Conservation (phyloP, 1,140 invertebrate species). For the Brachionus angularis region DNA sequence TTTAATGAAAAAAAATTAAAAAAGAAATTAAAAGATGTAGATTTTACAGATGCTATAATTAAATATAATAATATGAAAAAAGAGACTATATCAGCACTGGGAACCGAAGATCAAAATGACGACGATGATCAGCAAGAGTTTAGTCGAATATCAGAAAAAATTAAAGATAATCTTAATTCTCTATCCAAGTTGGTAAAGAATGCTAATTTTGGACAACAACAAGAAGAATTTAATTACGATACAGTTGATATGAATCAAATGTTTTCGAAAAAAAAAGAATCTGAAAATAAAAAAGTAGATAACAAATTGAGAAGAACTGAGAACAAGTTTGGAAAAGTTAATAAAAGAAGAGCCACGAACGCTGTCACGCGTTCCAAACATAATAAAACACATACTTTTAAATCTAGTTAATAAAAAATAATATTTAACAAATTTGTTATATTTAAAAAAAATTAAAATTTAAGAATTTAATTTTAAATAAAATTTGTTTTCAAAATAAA, state of each 20-base stretch:
- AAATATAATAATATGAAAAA: conserved; percentile 25
- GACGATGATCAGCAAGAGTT: conserved; percentile 22
- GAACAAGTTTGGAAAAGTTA: background rate
- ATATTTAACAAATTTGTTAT: too few species aligned
- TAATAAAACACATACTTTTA: conserved; percentile 29
- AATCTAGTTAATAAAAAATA: too few species aligned
- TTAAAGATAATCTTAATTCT: conserved; percentile 21
- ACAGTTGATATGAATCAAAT: background rate
- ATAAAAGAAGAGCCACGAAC: conserved; percentile 16
- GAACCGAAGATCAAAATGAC: background rate
- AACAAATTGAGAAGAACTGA: conserved; percentile 1
- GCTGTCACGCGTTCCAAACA: conserved; percentile 9
- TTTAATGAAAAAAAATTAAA: conserved; percentile 1
- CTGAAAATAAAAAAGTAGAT: background rate
- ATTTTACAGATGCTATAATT: conserved; percentile 26
- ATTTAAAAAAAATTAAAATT: too few species aligned
- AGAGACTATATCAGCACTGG: background rate
- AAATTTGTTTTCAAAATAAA: too few species aligned
- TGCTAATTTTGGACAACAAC: conserved; percentile 16
- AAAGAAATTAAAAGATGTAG: conserved; percentile 3
- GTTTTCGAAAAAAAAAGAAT: background rate
- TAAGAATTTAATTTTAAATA: too few species aligned
- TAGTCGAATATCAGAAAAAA: conserved; percentile 14
- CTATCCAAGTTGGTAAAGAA: conserved; percentile 24
- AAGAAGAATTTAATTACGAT: background rate